These are phyloP conservation scores for Battus philenor DNA, from an alignment of 1,140 invertebrate genomes.

Conservation along the genomic window DNA sequence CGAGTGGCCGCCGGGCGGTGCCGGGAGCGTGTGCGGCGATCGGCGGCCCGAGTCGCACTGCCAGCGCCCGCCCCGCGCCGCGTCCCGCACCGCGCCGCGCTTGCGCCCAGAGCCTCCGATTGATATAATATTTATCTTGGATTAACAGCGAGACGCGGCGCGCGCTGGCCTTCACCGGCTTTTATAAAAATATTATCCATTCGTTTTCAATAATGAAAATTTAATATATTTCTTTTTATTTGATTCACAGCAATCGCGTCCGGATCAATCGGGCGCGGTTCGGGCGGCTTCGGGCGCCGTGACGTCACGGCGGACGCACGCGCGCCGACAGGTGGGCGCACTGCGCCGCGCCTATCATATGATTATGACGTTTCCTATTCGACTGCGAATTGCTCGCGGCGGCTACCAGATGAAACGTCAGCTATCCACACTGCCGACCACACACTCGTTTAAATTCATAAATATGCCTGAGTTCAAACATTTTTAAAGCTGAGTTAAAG, in stretches of 20 bases:
- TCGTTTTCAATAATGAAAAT: no score
- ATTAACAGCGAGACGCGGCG: conserved; percentile 65
- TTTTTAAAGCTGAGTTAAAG: no score
- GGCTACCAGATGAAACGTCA: no score
- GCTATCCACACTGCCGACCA: no score
- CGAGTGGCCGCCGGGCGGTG: conserved; percentile 55
- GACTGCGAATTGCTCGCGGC: conserved; percentile 35
- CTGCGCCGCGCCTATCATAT: conserved; percentile 69
- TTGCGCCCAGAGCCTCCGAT: conserved; percentile 45
- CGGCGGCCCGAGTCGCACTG: conserved; percentile 65
- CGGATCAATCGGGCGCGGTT: conserved; percentile 54
- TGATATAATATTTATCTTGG: conserved; percentile 75
- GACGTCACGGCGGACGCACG: conserved; percentile 66
- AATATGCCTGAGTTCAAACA: no score
- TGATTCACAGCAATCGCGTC: no score
- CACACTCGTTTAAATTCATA: no score
- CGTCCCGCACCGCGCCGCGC: conserved; percentile 43
- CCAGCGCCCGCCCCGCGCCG: conserved; percentile 23
- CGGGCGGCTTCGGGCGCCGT: conserved; percentile 37
- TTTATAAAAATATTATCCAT: conserved; percentile 21
- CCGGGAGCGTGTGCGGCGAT: conserved; percentile 54
- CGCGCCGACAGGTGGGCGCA: conserved; percentile 71
- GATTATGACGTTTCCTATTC: conserved; percentile 69
- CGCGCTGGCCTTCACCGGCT: conserved; percentile 18
- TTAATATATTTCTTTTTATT: no score